phyloP scores from a whole-genome alignment of 2,113 vertebrate genomes.

The Coturnix japonica region DNA sequence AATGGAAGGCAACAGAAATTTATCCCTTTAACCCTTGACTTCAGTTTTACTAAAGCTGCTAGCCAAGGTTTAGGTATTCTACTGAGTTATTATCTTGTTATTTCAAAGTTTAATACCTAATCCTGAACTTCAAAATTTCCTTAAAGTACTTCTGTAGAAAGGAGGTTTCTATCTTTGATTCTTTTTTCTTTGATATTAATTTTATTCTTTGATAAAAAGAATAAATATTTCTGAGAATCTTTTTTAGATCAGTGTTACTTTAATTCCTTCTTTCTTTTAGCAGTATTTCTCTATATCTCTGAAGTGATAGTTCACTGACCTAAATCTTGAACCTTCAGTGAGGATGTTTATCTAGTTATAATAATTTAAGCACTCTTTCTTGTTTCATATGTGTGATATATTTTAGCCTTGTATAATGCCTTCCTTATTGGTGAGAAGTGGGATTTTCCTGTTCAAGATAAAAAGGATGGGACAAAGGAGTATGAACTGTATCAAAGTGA shows the following conservation, averaged over 20 bases:
- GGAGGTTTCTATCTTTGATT: neutral
- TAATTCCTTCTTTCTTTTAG: neutral
- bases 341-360: neutral
- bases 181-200: neutral
- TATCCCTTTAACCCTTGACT: slow-evolving; percentile 19
- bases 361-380: neutral
- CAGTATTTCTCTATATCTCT: neutral
- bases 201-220: neutral
- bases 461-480: neutral
- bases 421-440: neutral
- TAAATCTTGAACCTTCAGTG: neutral
- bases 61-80: neutral
- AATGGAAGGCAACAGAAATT: neutral
- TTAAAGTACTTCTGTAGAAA: slow-evolving; percentile 23
- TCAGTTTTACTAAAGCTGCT: neutral
- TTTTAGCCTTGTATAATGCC: neutral
- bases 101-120: neutral
- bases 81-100: neutral
- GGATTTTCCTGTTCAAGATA: neutral
- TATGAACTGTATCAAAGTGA: neutral
- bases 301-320: neutral
- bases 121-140: neutral
- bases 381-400: neutral
- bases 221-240: neutral
- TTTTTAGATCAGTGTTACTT: neutral